Evolutionary conservation across 2,888 invertebrate species (phyloP).

Genomic region (Philonicus albiceps): DNA sequence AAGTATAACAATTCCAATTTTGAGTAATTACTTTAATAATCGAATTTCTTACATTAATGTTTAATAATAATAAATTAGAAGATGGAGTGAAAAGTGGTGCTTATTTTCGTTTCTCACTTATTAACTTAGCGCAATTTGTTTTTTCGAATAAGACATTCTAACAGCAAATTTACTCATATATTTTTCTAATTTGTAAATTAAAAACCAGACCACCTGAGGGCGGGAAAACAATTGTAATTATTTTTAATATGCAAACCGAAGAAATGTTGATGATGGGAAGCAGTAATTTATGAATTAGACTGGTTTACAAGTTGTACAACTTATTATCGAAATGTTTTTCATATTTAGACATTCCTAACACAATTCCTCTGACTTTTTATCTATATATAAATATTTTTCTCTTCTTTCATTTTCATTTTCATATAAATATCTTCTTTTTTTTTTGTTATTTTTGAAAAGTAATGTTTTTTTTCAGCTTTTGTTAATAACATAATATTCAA

Average conservation of each 20-base stretch:
- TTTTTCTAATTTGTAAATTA: not conserved
- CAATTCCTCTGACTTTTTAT: not conserved
- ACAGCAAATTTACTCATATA: not conserved
- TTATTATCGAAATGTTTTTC: not conserved
- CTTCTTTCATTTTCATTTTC: constrained; percentile 13
- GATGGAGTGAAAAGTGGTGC: not conserved
- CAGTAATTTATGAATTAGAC: not conserved
- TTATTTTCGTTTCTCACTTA: not conserved
- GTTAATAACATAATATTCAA: not conserved
- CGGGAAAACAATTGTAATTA: too few relatives aligned
- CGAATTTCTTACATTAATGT: not conserved
- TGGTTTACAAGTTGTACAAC: not conserved
- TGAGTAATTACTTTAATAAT: not conserved
- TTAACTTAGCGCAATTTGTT: not conserved
- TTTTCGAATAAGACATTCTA: not conserved
- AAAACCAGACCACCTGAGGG: not conserved
- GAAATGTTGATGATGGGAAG: not conserved
- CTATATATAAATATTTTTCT: constrained; percentile 38
- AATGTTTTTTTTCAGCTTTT: not conserved
- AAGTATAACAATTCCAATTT: too few relatives aligned
- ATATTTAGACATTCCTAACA: not conserved
- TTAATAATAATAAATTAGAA: too few relatives aligned
- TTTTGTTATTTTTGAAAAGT: constrained; percentile 5
- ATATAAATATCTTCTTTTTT: too few relatives aligned
- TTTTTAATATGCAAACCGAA: not conserved